These are phyloP conservation scores for Mormoops blainvillei DNA, from an alignment of 2,113 vertebrate species.

Conservation along the genomic window DNA sequence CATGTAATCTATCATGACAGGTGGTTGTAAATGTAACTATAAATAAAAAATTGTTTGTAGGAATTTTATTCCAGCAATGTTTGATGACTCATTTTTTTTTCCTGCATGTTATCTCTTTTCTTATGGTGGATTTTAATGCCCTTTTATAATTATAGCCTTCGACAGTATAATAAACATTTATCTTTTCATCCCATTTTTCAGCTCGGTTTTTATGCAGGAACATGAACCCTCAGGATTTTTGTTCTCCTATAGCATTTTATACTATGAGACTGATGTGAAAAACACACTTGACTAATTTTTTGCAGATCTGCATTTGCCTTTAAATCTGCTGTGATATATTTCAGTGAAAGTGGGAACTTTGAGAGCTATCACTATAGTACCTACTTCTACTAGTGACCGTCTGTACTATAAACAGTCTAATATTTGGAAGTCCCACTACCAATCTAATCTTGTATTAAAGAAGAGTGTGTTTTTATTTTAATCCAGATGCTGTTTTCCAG, in stretches of 20 bases:
- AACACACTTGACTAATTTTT: neutral
- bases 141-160: conserved; percentile 10
- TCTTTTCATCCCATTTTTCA: neutral
- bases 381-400: neutral
- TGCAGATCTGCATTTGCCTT: neutral
- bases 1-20: neutral
- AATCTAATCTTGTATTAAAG: neutral
- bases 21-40: neutral
- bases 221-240: neutral
- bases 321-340: neutral
- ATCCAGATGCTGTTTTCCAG: neutral
- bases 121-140: neutral
- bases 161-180: neutral
- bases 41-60: neutral
- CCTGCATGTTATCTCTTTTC: neutral
- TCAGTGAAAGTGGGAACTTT: neutral
- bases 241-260: neutral
- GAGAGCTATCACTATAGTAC: neutral
- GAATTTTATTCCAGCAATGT: neutral
- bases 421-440: neutral
- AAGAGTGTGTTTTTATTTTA: neutral
- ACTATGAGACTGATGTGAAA: neutral
- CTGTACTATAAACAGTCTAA: neutral
- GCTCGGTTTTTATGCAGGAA: neutral
- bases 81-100: neutral